phyloP scores from a whole-genome alignment of 2,888 invertebrate genomes.

The Autographa gamma region DNA sequence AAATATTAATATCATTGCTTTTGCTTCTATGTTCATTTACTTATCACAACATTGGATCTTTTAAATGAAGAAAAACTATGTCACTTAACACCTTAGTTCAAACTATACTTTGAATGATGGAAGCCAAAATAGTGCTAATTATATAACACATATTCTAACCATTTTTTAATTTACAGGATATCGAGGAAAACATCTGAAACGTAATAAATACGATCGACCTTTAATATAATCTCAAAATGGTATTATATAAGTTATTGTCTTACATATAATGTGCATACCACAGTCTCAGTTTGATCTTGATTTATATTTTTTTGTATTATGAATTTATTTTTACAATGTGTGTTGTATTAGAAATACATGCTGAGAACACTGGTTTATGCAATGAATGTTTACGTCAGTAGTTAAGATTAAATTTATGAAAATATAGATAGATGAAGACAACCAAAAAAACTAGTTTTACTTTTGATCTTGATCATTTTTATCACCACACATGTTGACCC shows the following conservation, averaged over 20 bases:
- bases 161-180: constrained; percentile 69
- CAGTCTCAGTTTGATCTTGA: constrained; percentile 44
- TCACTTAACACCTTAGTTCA: too few relatives aligned
- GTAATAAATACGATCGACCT: constrained; percentile 20
- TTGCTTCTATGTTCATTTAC: background rate
- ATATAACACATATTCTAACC: background rate
- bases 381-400: constrained; percentile 46
- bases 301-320: constrained; percentile 54
- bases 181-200: constrained; percentile 75
- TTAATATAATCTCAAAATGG: constrained; percentile 43
- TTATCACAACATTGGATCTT: background rate
- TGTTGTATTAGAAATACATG: constrained; percentile 59
- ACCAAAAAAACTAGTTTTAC: constrained; percentile 23
- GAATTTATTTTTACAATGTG: constrained; percentile 47
- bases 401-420: constrained; percentile 44
- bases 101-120: too few relatives aligned
- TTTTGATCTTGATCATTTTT: background rate
- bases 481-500: too few relatives aligned
- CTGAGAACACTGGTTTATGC: constrained; percentile 45
- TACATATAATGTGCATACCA: constrained; percentile 42
- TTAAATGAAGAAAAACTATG: background rate
- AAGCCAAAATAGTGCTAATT: background rate
- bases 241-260: constrained; percentile 39
- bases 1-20: background rate
- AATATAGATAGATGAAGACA: constrained; percentile 45